These are phyloP conservation scores for Portunus trituberculatus DNA, from an alignment of 1,140 invertebrate species.

Conservation along the genomic window DNA sequence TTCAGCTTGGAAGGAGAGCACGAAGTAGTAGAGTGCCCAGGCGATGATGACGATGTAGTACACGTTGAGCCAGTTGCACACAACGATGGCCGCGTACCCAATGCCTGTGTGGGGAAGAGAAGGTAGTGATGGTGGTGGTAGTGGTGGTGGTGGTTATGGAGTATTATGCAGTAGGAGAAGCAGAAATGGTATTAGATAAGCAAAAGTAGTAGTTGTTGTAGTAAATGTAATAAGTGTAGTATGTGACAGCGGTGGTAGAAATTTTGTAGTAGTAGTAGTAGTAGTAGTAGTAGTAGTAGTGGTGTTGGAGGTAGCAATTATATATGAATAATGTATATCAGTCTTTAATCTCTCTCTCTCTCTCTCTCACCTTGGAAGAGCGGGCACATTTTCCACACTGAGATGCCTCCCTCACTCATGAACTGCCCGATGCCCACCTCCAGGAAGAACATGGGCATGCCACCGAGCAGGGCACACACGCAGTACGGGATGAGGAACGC, in stretches of 20 bases:
- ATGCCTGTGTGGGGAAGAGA: slow-evolving; percentile 85
- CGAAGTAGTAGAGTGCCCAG: slow-evolving; percentile 92
- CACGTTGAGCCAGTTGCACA: slow-evolving; percentile 86
- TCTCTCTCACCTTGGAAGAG: slow-evolving; percentile 81
- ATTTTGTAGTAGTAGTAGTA: not conserved
- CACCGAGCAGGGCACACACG: slow-evolving; percentile 83
- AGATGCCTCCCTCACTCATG: slow-evolving; percentile 81
- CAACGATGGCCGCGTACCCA: slow-evolving; percentile 93
- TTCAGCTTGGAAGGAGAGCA: slow-evolving; percentile 87
- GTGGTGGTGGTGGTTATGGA: not conserved
- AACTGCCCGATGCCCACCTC: slow-evolving; percentile 83
- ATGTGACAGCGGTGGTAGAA: too few relatives aligned
- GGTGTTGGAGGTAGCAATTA: not conserved
- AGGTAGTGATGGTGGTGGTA: not conserved
- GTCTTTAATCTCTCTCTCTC: not conserved
- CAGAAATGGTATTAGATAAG: too few relatives aligned
- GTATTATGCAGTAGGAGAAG: too few relatives aligned
- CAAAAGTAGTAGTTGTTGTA: too few relatives aligned
- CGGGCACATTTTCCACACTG: slow-evolving; percentile 82
- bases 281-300: not conserved
- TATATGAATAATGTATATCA: not conserved
- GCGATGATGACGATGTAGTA: slow-evolving; percentile 99
- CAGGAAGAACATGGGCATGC: slow-evolving; percentile 84
- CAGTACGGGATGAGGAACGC: slow-evolving; percentile 84
- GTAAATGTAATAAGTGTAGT: too few relatives aligned